Percentiles rank a stretch among this genome's conserved stretches.
phyloP scores from a whole-genome alignment of 2,888 invertebrate species.

The Caenorhabditis sp. region DNA sequence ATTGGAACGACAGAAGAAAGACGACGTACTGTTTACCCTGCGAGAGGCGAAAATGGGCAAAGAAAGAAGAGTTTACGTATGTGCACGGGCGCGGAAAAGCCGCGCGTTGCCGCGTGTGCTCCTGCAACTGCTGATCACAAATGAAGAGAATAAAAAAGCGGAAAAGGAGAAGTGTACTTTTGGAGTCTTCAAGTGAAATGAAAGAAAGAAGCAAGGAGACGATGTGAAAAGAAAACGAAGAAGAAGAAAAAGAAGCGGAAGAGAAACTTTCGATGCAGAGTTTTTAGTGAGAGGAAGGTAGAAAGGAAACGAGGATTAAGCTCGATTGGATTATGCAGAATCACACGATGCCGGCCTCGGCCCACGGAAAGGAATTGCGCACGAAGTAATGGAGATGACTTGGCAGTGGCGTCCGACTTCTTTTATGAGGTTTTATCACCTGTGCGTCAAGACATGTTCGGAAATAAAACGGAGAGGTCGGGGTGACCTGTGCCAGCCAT shows the following conservation, averaged over 20 bases:
- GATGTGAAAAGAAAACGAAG: slow-evolving; percentile 16
- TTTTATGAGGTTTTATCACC: not conserved
- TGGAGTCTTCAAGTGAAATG: not conserved
- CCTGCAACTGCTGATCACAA: slow-evolving; percentile 37
- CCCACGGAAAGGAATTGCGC: slow-evolving; percentile 1
- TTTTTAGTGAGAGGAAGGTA: slow-evolving; percentile 19
- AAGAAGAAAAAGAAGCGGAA: slow-evolving; percentile 8
- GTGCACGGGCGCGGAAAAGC: slow-evolving; percentile 37
- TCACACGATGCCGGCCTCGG: slow-evolving; percentile 7
- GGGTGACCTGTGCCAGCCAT: no score
- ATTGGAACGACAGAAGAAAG: not conserved
- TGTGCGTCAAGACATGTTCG: not conserved
- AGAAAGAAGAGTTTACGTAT: slow-evolving; percentile 25
- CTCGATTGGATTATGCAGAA: slow-evolving; percentile 38
- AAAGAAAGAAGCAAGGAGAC: not conserved
- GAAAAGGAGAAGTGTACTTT: slow-evolving; percentile 32
- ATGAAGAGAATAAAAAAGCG: slow-evolving; percentile 22
- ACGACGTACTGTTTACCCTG: slow-evolving; percentile 43
- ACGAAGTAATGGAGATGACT: slow-evolving; percentile 16
- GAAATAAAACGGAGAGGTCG: no score
- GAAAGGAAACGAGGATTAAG: slow-evolving; percentile 31
- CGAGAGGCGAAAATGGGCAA: slow-evolving; percentile 43
- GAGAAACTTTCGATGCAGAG: slow-evolving; percentile 1
- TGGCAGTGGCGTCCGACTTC: slow-evolving; percentile 7
- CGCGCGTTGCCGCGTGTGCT: slow-evolving; percentile 19